A percentile compares a stretch with the other conserved stretches of the same genome.
These are phyloP conservation scores for Lagopus leucura DNA, from an alignment of 2,113 vertebrate genomes.

Conservation along the genomic window DNA sequence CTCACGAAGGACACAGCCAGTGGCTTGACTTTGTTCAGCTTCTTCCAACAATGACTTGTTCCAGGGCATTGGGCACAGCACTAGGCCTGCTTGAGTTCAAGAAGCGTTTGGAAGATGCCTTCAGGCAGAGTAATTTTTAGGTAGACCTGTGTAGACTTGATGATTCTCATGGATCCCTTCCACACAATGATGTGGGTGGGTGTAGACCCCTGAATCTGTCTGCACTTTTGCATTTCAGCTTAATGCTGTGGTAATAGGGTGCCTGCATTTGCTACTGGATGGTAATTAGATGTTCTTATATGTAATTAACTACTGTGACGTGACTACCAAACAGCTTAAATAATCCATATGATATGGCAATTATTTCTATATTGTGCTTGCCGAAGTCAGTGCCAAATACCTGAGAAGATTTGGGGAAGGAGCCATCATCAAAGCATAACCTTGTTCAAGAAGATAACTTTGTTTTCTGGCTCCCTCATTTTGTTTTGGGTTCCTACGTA, in stretches of 20 bases:
- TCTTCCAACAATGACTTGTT: neutral
- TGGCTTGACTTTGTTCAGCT: neutral
- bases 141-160: neutral
- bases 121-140: neutral
- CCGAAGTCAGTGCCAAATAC: neutral
- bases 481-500: neutral
- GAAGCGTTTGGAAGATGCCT: neutral
- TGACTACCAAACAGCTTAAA: neutral
- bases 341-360: neutral
- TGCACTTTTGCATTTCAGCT: neutral
- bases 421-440: neutral
- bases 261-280: neutral
- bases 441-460: neutral
- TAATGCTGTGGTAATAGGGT: neutral
- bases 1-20: neutral
- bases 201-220: neutral
- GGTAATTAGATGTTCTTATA: conserved; percentile 31
- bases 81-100: neutral
- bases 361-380: neutral
- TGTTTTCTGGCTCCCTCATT: neutral
- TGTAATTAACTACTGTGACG: conserved; percentile 20
- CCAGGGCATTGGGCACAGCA: neutral
- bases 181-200: neutral
- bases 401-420: neutral
- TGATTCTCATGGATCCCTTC: neutral